These are phyloP conservation scores for Tetropium fuscum DNA, from an alignment of 2,888 invertebrate genomes.

Conservation along the genomic window DNA sequence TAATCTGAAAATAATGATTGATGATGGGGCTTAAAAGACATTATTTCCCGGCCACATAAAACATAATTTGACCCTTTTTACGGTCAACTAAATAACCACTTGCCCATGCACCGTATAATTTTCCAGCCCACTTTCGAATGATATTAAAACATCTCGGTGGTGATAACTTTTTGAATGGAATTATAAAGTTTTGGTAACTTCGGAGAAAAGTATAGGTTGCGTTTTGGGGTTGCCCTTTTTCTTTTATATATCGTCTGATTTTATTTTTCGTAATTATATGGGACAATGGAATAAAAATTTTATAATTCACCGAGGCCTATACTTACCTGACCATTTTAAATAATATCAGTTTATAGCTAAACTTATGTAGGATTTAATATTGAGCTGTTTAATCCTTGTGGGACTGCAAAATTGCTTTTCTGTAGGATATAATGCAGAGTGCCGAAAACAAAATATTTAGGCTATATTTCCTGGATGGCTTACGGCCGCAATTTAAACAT, in stretches of 20 bases:
- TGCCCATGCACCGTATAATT: constrained; percentile 42
- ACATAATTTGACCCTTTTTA: constrained; percentile 48
- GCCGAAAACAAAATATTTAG: too few relatives aligned
- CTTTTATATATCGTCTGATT: constrained; percentile 26
- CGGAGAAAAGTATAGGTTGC: constrained; percentile 38
- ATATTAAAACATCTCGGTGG: constrained; percentile 47
- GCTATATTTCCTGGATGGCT: too few relatives aligned
- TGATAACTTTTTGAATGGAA: constrained; percentile 38
- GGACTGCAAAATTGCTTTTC: too few relatives aligned
- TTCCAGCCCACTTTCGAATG: constrained; percentile 44
- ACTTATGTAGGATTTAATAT: too few relatives aligned
- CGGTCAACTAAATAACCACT: constrained; percentile 42
- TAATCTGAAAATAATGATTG: constrained; percentile 42
- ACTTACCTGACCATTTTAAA: constrained; percentile 3
- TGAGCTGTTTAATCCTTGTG: too few relatives aligned
- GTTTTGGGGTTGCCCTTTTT: constrained; percentile 33
- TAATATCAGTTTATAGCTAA: constrained; percentile 3
- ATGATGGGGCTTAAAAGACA: constrained; percentile 45
- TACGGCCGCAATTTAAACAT: too few relatives aligned
- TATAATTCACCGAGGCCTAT: constrained; percentile 8
- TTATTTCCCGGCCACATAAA: constrained; percentile 43
- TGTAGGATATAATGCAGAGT: too few relatives aligned
- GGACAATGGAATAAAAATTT: constrained; percentile 5
- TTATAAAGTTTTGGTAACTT: constrained; percentile 42
- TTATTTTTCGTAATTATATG: constrained; percentile 17